A percentile compares a stretch with the other conserved stretches of the same genome.
Evolutionary conservation across 1,140 invertebrate species (phyloP).

Genomic region (Chelonus insularis): DNA sequence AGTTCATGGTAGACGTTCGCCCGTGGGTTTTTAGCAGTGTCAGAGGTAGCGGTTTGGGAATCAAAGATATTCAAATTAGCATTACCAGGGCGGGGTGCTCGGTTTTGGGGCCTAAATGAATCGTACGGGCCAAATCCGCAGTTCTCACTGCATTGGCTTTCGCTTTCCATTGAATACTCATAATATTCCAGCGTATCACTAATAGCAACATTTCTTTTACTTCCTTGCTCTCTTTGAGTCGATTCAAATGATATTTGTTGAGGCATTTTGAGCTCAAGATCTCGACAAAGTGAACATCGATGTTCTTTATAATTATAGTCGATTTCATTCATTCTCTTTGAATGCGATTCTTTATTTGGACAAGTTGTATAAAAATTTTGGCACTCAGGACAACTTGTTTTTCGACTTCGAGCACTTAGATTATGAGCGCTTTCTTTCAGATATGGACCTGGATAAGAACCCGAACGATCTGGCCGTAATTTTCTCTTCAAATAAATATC

Average conservation of each 20-base stretch:
- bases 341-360: neutral
- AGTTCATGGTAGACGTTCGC: conserved; percentile 41
- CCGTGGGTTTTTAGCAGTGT: conserved; percentile 55
- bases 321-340: neutral
- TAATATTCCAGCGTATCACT: conserved; percentile 60
- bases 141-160: conserved; percentile 61
- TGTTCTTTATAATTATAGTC: conserved; percentile 14
- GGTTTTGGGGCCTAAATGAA: conserved; percentile 58
- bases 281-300: conserved; percentile 7
- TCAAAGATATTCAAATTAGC: conserved; percentile 62
- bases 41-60: conserved; percentile 61
- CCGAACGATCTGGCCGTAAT: conserved; percentile 19
- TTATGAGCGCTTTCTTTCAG: conserved; percentile 8
- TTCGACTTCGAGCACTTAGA: conserved; percentile 41
- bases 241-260: conserved; percentile 4
- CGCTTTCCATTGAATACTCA: conserved; percentile 60
- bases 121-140: conserved; percentile 61
- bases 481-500: neutral
- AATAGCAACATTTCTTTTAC: conserved; percentile 58
- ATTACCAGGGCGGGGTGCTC: conserved; percentile 60
- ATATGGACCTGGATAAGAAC: conserved; percentile 24
- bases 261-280: conserved; percentile 18
- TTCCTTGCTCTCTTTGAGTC: conserved; percentile 30
- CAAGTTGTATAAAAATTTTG: conserved; percentile 2
- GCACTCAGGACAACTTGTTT: conserved; percentile 49